A percentile compares a stretch with the other conserved stretches of the same genome.
Conservation (phyloP, 2,797 vertebrate species). For the Rhincodon typus region DNA sequence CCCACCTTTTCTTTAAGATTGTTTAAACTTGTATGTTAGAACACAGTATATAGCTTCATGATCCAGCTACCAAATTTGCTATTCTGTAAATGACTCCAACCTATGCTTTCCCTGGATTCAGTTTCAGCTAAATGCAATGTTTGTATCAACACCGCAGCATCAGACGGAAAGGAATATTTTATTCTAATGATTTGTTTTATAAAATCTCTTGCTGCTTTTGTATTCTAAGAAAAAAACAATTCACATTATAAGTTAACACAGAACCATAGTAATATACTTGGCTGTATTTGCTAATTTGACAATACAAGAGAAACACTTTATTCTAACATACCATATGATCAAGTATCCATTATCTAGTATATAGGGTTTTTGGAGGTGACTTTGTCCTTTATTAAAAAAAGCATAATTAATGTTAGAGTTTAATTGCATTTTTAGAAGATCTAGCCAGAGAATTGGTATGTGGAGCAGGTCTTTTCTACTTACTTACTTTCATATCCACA, state of each 20-base stretch:
- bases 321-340: conserved; percentile 28
- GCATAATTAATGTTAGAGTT: not conserved
- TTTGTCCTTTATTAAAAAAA: not conserved
- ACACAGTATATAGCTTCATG: not conserved
- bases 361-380: not conserved
- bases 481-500: conserved; percentile 44
- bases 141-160: not conserved
- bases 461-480: not conserved
- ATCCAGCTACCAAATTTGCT: not conserved
- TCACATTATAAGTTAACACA: not conserved
- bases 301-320: not conserved
- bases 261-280: not conserved
- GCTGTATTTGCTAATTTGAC: conserved; percentile 14
- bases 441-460: conserved; percentile 25
- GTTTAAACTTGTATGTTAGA: not conserved
- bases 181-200: not conserved
- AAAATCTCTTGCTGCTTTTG: not conserved
- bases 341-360: not conserved
- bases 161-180: not conserved
- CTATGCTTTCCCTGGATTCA: not conserved
- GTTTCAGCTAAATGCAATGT: not conserved
- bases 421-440: conserved; percentile 16
- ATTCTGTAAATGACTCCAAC: not conserved
- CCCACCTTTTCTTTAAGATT: not conserved
- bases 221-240: conserved; percentile 18